Percentiles rank a stretch among this genome's conserved stretches.
Conservation (phyloP, 2,888 invertebrate genomes). For the Tinea semifulvella region DNA sequence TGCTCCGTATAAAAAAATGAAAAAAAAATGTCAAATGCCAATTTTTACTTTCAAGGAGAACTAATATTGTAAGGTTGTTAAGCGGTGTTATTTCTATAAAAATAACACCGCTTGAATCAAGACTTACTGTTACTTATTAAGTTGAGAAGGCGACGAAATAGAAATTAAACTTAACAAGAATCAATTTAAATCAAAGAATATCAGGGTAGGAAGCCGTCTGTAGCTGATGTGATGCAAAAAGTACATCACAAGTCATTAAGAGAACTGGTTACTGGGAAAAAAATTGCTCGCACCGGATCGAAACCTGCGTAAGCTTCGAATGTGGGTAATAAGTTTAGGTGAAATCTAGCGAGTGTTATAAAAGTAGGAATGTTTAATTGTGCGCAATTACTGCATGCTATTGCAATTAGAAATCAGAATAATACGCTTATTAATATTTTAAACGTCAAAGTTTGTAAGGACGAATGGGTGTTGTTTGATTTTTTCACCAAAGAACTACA, state of each 20-base stretch:
- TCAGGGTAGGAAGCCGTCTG: background rate
- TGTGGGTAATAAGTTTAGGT: conserved; percentile 13
- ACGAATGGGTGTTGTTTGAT: too few relatives aligned
- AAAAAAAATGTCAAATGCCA: too few relatives aligned
- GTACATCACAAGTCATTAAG: background rate
- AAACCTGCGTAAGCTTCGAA: conserved; percentile 5
- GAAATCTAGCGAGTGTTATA: conserved; percentile 9
- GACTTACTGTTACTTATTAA: too few relatives aligned
- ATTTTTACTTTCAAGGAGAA: too few relatives aligned
- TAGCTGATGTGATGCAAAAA: background rate
- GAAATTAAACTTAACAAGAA: background rate
- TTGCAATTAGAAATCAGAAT: background rate
- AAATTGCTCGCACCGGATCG: conserved; percentile 12
- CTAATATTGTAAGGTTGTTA: too few relatives aligned
- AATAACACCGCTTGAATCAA: too few relatives aligned
- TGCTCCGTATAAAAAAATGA: too few relatives aligned
- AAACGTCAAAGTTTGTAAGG: too few relatives aligned
- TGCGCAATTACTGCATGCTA: background rate
- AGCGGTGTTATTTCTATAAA: too few relatives aligned
- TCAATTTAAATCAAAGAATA: background rate
- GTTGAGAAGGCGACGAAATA: background rate
- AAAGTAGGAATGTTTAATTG: conserved; percentile 12
- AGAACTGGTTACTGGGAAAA: conserved; percentile 8
- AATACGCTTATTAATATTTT: too few relatives aligned
- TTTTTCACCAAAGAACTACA: too few relatives aligned